Evolutionary conservation across 92 coral and sea anemone genomes (phyloP).

Genomic region (Phenganax marumi): DNA sequence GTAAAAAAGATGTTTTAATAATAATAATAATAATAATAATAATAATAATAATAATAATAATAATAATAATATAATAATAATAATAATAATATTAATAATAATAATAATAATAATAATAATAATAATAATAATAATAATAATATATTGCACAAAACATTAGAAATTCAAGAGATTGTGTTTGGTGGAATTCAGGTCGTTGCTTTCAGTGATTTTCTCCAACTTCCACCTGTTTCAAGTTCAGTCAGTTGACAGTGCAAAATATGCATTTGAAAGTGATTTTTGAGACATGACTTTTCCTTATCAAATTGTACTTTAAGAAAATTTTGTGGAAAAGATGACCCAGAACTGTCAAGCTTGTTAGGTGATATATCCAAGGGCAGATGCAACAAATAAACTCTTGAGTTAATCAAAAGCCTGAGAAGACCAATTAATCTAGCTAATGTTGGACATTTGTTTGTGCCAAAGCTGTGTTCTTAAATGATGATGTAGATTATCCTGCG

Average conservation of each 20-base stretch:
- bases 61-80: too few relatives aligned
- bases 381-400: background rate
- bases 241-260: constrained; percentile 16
- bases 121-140: too few relatives aligned
- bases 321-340: constrained; percentile 20
- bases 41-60: too few relatives aligned
- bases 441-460: constrained; percentile 37
- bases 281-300: constrained; percentile 54
- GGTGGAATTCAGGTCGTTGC: too few relatives aligned
- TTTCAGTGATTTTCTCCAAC: too few relatives aligned
- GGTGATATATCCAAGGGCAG: constrained; percentile 33
- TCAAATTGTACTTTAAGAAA: constrained; percentile 45
- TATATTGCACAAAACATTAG: too few relatives aligned
- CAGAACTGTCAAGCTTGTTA: background rate
- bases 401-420: constrained; percentile 11
- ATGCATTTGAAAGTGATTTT: constrained; percentile 46
- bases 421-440: constrained; percentile 42
- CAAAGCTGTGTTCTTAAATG: constrained; percentile 50
- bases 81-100: too few relatives aligned
- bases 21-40: too few relatives aligned
- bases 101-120: too few relatives aligned
- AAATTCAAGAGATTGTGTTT: too few relatives aligned
- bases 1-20: too few relatives aligned
- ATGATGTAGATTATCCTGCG: constrained; percentile 59
- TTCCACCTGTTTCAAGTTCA: too few relatives aligned